A percentile compares a stretch with the other conserved stretches of the same genome.
phyloP scores from a whole-genome alignment of 2,888 invertebrate genomes.

The Vanessa cardui region DNA sequence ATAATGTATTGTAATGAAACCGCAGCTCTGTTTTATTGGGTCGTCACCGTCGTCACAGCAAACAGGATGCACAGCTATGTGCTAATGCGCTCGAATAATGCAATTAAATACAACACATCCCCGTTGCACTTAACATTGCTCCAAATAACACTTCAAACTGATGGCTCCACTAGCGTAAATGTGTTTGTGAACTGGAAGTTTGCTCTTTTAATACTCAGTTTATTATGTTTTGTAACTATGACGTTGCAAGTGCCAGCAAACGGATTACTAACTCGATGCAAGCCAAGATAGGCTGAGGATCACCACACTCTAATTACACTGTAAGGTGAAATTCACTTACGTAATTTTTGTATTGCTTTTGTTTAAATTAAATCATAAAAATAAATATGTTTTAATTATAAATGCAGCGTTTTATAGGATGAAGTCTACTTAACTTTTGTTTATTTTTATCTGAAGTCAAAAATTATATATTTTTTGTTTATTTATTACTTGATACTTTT shows the following conservation, averaged over 20 bases:
- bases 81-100: constrained; percentile 16
- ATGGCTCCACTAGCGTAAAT: constrained; percentile 32
- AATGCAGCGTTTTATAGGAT: no score
- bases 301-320: neutral
- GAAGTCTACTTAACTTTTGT: no score
- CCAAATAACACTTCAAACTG: constrained; percentile 40
- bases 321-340: no score
- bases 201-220: constrained; percentile 7
- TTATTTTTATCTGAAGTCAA: no score
- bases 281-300: neutral
- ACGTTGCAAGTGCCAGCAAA: constrained; percentile 5
- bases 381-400: no score
- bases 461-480: no score
- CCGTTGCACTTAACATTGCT: constrained; percentile 36
- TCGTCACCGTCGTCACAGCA: constrained; percentile 9
- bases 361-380: no score
- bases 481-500: no score
- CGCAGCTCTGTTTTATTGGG: constrained; percentile 9
- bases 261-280: neutral
- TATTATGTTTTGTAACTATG: neutral
- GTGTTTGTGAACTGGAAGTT: constrained; percentile 14
- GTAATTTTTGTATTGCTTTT: no score
- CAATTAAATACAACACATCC: constrained; percentile 21
- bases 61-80: constrained; percentile 20
- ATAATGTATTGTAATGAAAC: neutral